Percentiles rank a stretch among this genome's conserved stretches.
These are phyloP conservation scores for Acinonyx jubatus DNA, from an alignment of 2,113 vertebrate species.

Conservation along the genomic window DNA sequence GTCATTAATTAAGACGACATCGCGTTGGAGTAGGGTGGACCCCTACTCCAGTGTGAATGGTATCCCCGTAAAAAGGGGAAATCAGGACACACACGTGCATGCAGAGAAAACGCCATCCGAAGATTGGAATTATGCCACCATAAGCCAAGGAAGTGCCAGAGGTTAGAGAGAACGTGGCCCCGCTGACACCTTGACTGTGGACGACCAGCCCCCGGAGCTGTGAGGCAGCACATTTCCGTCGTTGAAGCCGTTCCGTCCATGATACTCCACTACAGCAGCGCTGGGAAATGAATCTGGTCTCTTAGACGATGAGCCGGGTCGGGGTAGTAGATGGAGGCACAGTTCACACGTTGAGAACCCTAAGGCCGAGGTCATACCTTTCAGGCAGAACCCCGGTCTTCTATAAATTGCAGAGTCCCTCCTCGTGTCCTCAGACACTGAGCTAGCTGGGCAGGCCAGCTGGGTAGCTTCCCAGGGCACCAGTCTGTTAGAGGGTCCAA, in stretches of 20 bases:
- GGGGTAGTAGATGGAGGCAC: not conserved
- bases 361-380: not conserved
- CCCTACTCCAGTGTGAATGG: not conserved
- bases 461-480: constrained; percentile 37
- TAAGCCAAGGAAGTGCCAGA: not conserved
- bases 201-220: not conserved
- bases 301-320: not conserved
- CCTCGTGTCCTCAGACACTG: constrained; percentile 29
- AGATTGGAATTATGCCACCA: not conserved
- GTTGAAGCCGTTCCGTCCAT: not conserved
- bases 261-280: not conserved
- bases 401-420: constrained; percentile 14
- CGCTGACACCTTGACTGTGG: not conserved
- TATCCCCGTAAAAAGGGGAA: not conserved
- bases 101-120: not conserved
- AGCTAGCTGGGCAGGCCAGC: not conserved
- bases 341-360: not conserved
- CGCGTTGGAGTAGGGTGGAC: not conserved
- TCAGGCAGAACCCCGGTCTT: not conserved
- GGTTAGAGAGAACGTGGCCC: not conserved
- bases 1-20: not conserved
- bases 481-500: constrained; percentile 66
- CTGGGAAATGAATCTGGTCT: not conserved
- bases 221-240: not conserved
- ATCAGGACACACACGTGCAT: not conserved